Percentiles rank a stretch among this genome's conserved stretches.
Evolutionary conservation across 2,888 invertebrate genomes (phyloP).

Genomic region (Aleiodes alternator): DNA sequence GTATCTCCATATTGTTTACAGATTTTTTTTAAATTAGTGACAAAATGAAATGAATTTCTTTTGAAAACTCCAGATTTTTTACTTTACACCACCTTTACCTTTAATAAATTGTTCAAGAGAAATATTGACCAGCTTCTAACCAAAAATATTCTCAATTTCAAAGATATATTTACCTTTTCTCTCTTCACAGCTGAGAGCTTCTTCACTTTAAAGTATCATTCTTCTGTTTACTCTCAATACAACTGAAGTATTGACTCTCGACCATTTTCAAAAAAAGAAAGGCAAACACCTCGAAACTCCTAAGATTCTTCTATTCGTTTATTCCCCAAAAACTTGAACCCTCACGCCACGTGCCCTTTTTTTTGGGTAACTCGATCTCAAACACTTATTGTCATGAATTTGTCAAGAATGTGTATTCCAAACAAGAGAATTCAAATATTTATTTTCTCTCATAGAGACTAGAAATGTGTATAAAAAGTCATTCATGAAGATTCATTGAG

Average conservation of each 20-base stretch:
- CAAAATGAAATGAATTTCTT: too few species aligned
- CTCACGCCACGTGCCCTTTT: conserved; percentile 22
- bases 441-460: background rate
- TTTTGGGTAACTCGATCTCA: conserved; percentile 13
- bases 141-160: background rate
- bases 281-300: conserved; percentile 8
- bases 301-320: background rate
- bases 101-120: too few species aligned
- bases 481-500: conserved; percentile 19
- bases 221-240: conserved; percentile 1
- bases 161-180: conserved; percentile 6
- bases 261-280: conserved; percentile 4
- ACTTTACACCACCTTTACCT: too few species aligned
- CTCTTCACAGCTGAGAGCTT: background rate
- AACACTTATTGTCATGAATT: conserved; percentile 13
- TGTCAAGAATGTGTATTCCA: conserved; percentile 18
- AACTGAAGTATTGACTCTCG: conserved; percentile 30
- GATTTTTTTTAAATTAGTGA: too few species aligned
- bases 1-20: too few species aligned
- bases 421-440: conserved; percentile 7
- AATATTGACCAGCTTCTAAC: too few species aligned
- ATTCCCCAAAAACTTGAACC: background rate
- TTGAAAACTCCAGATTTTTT: too few species aligned
- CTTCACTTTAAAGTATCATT: conserved; percentile 37
- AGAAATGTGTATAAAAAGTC: background rate